Base-by-base conservation (phyloP, 1,140 invertebrate species). In the Drosophila willistoni region DNA sequence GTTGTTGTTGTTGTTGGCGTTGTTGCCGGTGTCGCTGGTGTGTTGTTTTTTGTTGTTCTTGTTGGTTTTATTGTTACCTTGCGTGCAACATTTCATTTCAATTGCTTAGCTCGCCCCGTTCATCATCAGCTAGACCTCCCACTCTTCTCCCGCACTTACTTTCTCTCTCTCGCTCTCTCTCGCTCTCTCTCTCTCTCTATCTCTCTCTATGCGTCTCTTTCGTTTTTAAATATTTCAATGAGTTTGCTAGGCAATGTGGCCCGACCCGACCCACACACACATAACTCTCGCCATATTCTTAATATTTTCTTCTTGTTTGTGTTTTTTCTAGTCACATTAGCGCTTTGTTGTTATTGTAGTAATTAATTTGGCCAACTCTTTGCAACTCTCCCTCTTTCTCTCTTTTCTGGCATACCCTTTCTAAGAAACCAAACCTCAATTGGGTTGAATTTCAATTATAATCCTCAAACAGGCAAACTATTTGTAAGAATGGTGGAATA, bases 11-110 rank as follows among this genome's bases (percentile, higher is more conserved):
- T 47, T 47, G 44, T 7, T 17, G 44, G 7, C 17, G 29, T 17
- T 7, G 42, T 14, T 44, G 42, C 14, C 7, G n/a, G 42, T 42
- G 13, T 44, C 10, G 42, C 36, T 39, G 4, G 36, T 39, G 41
- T 14, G 42, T n/a, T 44, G 42, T 14, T 44, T 7, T 17, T 51
- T 12, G 44, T 51, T 51, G 44, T 51, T 51, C 44, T 51, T 51
- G 44, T 51, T 51, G 44, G 44, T 36, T 62, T 62, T 62, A 62
- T 62, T 34, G 60, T 41, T 62, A 29, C 60, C 36, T 62, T 62
- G 60, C 60, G 60, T 62, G 60, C 39, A 36, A 62, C 60, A 44
- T 62, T 62, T 62, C 39, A 39, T 62, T 62, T 44, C 60, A 62
- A 62, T 62, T 62, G 60, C 60, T 42, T 13, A 44, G 36, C 41